phyloP scores from a whole-genome alignment of 1,140 invertebrate species.

The Lerema accius region DNA sequence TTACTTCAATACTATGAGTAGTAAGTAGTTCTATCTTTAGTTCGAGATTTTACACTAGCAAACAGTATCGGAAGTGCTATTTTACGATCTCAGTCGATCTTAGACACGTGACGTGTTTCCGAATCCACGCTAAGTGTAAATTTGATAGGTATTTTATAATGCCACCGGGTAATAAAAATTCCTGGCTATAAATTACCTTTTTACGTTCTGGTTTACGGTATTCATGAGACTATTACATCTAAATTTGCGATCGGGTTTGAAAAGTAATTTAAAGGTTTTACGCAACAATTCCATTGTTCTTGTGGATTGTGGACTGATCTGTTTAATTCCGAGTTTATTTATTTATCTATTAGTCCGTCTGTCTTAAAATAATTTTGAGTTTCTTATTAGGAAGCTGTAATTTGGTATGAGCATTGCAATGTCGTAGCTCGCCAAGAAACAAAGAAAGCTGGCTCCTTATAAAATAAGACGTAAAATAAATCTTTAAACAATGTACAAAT shows the following conservation, averaged over 20 bases:
- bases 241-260: not conserved
- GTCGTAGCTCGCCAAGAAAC: too few relatives aligned
- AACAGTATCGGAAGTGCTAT: conserved; percentile 44
- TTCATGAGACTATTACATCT: not conserved
- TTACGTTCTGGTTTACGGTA: conserved; percentile 18
- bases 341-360: too few relatives aligned
- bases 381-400: too few relatives aligned
- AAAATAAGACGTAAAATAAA: too few relatives aligned
- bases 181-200: conserved; percentile 16
- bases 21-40: too few relatives aligned
- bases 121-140: conserved; percentile 46
- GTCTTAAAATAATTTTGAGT: too few relatives aligned
- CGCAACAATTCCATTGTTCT: not conserved
- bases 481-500: too few relatives aligned
- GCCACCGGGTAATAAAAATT: conserved; percentile 36
- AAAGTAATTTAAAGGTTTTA: not conserved
- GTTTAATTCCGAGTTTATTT: too few relatives aligned
- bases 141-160: conserved; percentile 48
- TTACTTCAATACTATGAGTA: conserved; percentile 6
- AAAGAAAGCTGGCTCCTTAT: too few relatives aligned
- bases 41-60: not conserved
- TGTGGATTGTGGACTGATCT: too few relatives aligned
- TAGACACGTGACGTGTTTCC: conserved; percentile 47
- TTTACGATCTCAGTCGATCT: conserved; percentile 55
- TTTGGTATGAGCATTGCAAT: too few relatives aligned